Base-by-base conservation (phyloP, 2,888 invertebrate genomes). In the Chalcosyrphus nemorum region DNA sequence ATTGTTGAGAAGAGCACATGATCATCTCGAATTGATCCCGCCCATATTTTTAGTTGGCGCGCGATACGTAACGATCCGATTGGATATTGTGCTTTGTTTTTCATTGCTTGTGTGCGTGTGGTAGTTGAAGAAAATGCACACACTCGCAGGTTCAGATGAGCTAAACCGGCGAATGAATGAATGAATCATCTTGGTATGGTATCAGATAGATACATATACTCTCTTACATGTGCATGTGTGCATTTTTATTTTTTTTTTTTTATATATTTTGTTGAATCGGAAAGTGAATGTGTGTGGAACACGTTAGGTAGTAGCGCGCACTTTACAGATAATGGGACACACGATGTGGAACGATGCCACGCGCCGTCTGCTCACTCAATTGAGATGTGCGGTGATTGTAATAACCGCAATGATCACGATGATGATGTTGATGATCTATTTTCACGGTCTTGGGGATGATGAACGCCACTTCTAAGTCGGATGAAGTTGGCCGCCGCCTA, bases 331-430 rank as follows among this genome's bases (percentile, higher is more conserved):
- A 78, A 63, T 78, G 70, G 32, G 56, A 15, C 63, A 65, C 29
- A 71, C 65, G 71, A 71, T 70, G 78, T 65, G 78, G 71, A 78
- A 78, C 78, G 63, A 54, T 71, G 78, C 63, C 78, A 78, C 78
- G 78, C 71, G 78, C 78, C 78, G 71, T 78, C 71, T 71, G 78
- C 56, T 78, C 71, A 78, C 57, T 71, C 61, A 47, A 56, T 61
- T 71, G 63, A 65, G 63, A 57, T 65, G 78, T 57, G 61, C 61
- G 29, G 43, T 57, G 78, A 78, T 78, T 78, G 45, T 29, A 63
- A 65, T 78, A 68, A 43, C 38, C 47, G 54, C 70, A 54, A 56
- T 54, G 29, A 63, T 56, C 41, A 63, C 54, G n/a, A 21, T 17
- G 41, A 38, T 47, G 38, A 35, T 54, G 38, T n/a, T 29, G 19